phyloP scores from a whole-genome alignment of 2,113 vertebrate genomes.

The Rhinolophus ferrumequinum region DNA sequence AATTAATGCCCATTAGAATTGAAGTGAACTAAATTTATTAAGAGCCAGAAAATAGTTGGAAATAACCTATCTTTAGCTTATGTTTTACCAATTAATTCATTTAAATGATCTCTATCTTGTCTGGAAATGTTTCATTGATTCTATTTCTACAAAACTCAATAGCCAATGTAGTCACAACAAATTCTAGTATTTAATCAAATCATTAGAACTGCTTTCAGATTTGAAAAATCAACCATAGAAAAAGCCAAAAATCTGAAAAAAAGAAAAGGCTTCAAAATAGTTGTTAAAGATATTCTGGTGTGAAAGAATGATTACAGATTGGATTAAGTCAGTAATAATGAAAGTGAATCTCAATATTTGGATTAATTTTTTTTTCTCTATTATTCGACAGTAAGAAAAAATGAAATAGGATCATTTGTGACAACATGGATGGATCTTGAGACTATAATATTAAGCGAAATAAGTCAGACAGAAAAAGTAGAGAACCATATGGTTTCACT shows the following conservation, averaged over 20 bases:
- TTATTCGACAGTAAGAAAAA: too few relatives aligned
- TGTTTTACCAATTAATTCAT: neutral
- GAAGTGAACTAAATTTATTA: conserved; percentile 38
- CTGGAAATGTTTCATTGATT: conserved; percentile 29
- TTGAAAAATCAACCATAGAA: neutral
- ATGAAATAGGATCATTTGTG: too few relatives aligned
- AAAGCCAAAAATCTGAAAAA: neutral
- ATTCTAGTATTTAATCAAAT: conserved; percentile 26
- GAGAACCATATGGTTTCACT: too few relatives aligned
- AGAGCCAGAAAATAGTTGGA: neutral
- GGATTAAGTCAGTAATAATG: neutral
- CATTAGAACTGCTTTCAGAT: neutral
- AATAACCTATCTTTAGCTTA: neutral
- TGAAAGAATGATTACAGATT: neutral
- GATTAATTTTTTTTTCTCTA: neutral
- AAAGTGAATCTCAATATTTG: neutral
- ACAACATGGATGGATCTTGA: too few relatives aligned
- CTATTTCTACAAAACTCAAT: neutral
- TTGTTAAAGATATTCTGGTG: neutral
- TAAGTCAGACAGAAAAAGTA: too few relatives aligned
- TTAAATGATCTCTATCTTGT: neutral
- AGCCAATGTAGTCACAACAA: neutral
- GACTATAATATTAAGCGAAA: too few relatives aligned
- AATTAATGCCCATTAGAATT: conserved; percentile 28
- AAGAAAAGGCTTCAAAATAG: neutral